phyloP scores from a whole-genome alignment of 1,140 invertebrate species.

The Drosophila navojoa region DNA sequence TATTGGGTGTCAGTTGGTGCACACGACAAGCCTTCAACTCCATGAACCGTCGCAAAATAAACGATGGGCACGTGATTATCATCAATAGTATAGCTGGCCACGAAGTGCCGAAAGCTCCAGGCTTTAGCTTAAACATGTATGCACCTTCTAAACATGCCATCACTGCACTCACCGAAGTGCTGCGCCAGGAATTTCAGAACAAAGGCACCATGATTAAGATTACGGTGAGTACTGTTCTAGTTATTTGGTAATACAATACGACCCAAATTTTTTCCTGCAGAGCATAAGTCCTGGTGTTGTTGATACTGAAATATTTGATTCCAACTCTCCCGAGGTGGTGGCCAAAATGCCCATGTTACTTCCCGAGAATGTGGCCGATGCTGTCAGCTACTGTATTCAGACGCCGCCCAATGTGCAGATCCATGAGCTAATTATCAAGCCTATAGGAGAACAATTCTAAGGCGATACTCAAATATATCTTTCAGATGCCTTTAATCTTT shows the following conservation, averaged over 20 bases:
- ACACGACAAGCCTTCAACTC: slow-evolving; percentile 85
- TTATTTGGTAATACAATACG: neutral
- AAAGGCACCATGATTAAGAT: slow-evolving; percentile 61
- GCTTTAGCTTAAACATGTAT: slow-evolving; percentile 84
- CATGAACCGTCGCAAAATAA: slow-evolving; percentile 86
- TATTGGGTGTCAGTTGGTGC: slow-evolving; percentile 86
- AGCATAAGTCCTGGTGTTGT: slow-evolving; percentile 87
- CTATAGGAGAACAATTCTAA: slow-evolving; percentile 65
- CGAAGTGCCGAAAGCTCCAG: slow-evolving; percentile 71
- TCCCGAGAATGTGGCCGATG: slow-evolving; percentile 85
- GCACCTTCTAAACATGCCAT: slow-evolving; percentile 86
- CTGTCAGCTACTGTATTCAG: slow-evolving; percentile 86
- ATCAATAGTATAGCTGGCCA: slow-evolving; percentile 85
- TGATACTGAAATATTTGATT: slow-evolving; percentile 80
- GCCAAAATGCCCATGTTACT: slow-evolving; percentile 61
- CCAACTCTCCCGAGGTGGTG: slow-evolving; percentile 32
- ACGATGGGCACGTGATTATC: slow-evolving; percentile 86
- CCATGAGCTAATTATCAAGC: slow-evolving; percentile 66
- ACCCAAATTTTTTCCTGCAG: slow-evolving; percentile 67
- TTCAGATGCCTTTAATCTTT: too few species aligned
- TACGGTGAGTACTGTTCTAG: slow-evolving; percentile 51
- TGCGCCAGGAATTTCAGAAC: slow-evolving; percentile 87
- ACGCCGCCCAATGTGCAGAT: slow-evolving; percentile 86
- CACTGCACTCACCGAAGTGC: slow-evolving; percentile 85
- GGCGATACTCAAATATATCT: neutral